A percentile compares a stretch with the other conserved stretches of the same genome.
phyloP scores from a whole-genome alignment of 64 coral and sea anemone species.

The Stichodactyla mertensii region DNA sequence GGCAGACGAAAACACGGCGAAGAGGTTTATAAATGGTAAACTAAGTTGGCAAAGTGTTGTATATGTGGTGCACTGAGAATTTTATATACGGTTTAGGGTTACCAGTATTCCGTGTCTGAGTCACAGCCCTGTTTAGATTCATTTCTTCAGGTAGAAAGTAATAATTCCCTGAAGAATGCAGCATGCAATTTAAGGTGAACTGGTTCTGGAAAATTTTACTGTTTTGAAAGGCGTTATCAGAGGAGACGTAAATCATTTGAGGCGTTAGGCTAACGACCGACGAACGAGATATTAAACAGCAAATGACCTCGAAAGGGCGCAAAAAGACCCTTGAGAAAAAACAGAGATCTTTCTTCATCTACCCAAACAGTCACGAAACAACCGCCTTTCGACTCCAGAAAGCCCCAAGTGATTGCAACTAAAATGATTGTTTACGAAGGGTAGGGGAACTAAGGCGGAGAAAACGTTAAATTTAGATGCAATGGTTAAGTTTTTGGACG shows the following conservation, averaged over 20 bases:
- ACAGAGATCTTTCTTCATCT: not conserved
- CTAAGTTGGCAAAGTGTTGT: not conserved
- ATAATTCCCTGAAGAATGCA: conserved; percentile 12
- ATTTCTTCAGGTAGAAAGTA: not conserved
- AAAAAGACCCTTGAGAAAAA: not conserved
- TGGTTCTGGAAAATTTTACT: not conserved
- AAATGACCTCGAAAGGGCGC: not conserved
- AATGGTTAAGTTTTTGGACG: not conserved
- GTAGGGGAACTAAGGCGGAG: not conserved
- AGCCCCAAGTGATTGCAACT: not conserved
- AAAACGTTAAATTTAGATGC: not conserved
- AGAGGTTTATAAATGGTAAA: not conserved
- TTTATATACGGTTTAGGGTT: not conserved
- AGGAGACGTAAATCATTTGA: not conserved
- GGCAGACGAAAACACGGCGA: not conserved
- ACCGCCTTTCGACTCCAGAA: not conserved
- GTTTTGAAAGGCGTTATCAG: conserved; percentile 1
- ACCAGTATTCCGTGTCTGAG: not conserved
- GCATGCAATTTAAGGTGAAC: not conserved
- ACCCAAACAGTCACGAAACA: conserved; percentile 16
- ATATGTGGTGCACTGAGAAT: not conserved
- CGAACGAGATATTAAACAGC: not conserved
- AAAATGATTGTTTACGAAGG: not conserved
- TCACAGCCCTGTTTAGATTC: not conserved
- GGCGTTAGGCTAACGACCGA: not conserved